A percentile compares a stretch with the other conserved stretches of the same genome.
Conservation (phyloP, 2,797 vertebrate species). For the Acipenser transmontanus region DNA sequence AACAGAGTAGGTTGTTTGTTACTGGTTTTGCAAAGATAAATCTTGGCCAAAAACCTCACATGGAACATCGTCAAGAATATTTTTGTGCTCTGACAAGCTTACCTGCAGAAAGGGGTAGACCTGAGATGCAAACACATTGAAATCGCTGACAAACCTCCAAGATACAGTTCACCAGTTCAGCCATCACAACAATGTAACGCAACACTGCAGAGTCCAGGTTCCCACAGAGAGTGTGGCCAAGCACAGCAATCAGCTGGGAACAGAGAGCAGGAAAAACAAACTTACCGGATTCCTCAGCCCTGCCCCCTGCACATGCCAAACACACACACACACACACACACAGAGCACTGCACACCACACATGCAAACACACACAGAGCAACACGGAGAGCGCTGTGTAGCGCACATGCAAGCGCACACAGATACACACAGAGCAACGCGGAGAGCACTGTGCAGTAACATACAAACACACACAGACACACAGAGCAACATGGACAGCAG, state of each 20-base stretch:
- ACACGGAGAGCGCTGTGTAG: no score
- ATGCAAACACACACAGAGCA: no score
- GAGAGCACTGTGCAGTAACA: no score
- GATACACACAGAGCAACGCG: no score
- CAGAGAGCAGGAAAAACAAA: not conserved
- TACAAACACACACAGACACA: no score
- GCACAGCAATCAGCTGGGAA: constrained; percentile 17
- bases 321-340: not conserved
- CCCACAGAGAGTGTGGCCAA: constrained; percentile 16
- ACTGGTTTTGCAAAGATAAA: no score
- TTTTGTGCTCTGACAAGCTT: no score
- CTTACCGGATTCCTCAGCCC: not conserved
- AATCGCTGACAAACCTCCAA: constrained; percentile 7
- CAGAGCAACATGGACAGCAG: no score
- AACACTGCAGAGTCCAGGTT: constrained; percentile 9
- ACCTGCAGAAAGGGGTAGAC: not conserved
- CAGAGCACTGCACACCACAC: not conserved
- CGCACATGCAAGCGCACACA: no score
- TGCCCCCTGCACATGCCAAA: not conserved
- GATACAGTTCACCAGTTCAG: constrained; percentile 15
- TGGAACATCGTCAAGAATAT: no score
- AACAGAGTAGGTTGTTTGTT: no score
- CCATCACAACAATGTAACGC: constrained; percentile 13
- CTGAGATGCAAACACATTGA: constrained; percentile 3
- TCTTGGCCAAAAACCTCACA: no score